phyloP scores from a whole-genome alignment of 2,797 vertebrate genomes.

The Liasis olivaceus region DNA sequence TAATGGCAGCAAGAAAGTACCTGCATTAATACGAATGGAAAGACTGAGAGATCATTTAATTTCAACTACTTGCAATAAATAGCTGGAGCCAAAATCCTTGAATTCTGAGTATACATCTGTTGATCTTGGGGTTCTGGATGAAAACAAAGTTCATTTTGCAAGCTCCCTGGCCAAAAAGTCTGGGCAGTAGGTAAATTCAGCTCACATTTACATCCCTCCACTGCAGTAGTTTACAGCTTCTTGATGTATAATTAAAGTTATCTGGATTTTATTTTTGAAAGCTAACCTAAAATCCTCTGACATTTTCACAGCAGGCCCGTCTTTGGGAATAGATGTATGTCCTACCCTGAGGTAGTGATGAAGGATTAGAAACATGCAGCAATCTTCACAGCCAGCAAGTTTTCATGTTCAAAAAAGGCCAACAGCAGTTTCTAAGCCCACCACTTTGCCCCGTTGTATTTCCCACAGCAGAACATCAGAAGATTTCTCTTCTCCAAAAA shows the following conservation, averaged over 20 bases:
- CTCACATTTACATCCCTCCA: neutral
- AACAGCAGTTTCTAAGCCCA: neutral
- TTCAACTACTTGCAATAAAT: neutral
- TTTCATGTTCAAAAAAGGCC: neutral
- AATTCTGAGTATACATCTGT: neutral
- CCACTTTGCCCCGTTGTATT: neutral
- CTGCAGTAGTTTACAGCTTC: neutral
- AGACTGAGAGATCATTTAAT: neutral
- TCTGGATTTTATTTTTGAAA: neutral
- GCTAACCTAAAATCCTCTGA: neutral
- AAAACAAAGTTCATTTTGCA: neutral
- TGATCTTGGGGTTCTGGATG: neutral
- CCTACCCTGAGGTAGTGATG: rapidly evolving
- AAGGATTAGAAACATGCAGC: rapidly evolving
- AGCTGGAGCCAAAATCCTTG: too few relatives aligned
- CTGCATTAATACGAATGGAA: neutral
- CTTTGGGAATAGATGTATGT: neutral
- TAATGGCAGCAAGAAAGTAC: neutral
- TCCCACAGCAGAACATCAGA: neutral
- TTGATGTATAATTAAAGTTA: too few relatives aligned
- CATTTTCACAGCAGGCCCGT: neutral
- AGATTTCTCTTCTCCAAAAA: neutral
- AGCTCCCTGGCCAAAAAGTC: neutral
- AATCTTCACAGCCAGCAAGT: neutral
- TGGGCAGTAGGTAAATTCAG: neutral